Base-by-base conservation (phyloP, 2,797 vertebrate genomes). In the Myioborus melanocephalus region DNA sequence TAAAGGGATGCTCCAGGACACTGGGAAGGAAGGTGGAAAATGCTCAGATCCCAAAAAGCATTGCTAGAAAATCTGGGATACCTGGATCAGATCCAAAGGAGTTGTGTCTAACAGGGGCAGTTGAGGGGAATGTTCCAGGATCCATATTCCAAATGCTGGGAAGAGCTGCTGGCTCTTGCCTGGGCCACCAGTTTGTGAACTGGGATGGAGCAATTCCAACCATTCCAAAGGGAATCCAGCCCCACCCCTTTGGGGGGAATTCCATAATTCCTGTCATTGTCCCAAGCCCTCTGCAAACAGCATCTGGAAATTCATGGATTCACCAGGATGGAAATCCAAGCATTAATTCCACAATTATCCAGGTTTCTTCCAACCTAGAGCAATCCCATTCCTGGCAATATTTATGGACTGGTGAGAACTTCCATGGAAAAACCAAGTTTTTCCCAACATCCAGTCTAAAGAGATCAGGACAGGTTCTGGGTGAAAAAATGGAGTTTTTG, bases 21-120 rank as follows among this genome's bases (percentile, higher is more conserved):
- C 6, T 0, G 0, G 34, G 30, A 39, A 73, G n/a, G 65, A 43
- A 75, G 27, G 49, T 12, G 16, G 43, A 26, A 2, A 5, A 28
- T 6, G 24, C 57, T 70, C 2, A 1, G 11, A 23, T 47, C 28
- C 44, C 46, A 30, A 56, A 47, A 66, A 35, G 4, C 69, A 37
- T 1, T 53, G 23, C 49, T 24, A 8, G 66, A 23, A 81, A 60
- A 35, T 27, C 37, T 5, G 27, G 20, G n/a, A 53, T 32, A n/a
- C 23, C 28, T 22, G 63, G 44, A 26, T 8, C 47, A 39, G 19
- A 72, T 26, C 35, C 39, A 44, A 47, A 47, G 35, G 41, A 15
- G 66, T 63, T 56, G 60, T 10, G 26, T 66, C 12, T 22, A 23
- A 18, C 10, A 12, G 39, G 9, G 26, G 39, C 30, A n/a, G 27